Evolutionary conservation across 2,888 invertebrate species (phyloP), one percentile per base, ranked within the genome.

Genomic region (Coelinius sp.): DNA sequence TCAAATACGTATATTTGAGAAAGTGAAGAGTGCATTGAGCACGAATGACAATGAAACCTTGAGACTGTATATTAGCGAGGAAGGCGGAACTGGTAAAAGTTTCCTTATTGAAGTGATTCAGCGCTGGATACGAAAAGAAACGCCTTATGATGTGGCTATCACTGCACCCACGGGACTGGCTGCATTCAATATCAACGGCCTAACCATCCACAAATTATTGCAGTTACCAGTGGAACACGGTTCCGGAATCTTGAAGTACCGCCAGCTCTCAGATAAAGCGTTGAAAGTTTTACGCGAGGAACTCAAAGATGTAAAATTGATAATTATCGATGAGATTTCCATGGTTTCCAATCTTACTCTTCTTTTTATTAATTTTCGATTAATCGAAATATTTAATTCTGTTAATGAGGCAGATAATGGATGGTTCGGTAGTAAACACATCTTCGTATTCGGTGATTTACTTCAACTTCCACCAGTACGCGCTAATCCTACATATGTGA

Each of bases 391-490:
- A 17, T 68, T 31, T 17, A 27, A 59, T 59, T 20, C 20, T 22
- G 0, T 22, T 38, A 35, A 62, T 38, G 22, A 62, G 22, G 38
- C 35, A 8, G 35, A 62, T 2, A 44, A 65, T 14, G 82, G 82
- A 6, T 84, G 82, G 82, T 85, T 84, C 73, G 83, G 82, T 22
- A 76, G 74, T 68, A 81, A 75, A 72, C 77, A 83, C 69, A 73
- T 84, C 52, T 10, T 84, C 24, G 62, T 84, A 5, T 78, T 85
- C 59, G 82, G 83, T 20, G 84, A 86, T 77, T 79, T 84, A 14
- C 73, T 85, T 24, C 83, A 85, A 73, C 76, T 84, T 8, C 83
- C 83, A 7, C 83, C 83, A 2, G 82, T 82, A 24, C 77, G 75
- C 59, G 79, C 82, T 75, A 68, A 78, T 35, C 81, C 82, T 6